A percentile compares a stretch with the other conserved stretches of the same genome.
Evolutionary conservation across 2,113 vertebrate species (phyloP).

Genomic region (Pyrgilauda ruficollis): DNA sequence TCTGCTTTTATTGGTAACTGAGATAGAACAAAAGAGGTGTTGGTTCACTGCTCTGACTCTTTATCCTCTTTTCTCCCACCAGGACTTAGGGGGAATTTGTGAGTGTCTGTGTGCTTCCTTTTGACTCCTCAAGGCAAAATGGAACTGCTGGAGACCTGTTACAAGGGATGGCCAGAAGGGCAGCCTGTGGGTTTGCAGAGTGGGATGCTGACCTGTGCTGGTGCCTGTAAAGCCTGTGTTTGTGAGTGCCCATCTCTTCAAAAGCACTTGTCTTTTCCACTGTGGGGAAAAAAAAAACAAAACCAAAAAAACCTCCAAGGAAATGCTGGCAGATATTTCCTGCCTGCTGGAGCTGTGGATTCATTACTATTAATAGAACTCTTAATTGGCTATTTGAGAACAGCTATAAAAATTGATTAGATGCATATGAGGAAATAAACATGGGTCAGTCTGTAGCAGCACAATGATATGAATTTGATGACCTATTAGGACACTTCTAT

Average conservation of each 20-base stretch:
- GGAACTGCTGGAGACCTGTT: not conserved
- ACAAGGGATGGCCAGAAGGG: not conserved
- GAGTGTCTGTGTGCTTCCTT: not conserved
- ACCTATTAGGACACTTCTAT: conserved; percentile 4
- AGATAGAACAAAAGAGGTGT: not conserved
- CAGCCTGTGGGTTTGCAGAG: not conserved
- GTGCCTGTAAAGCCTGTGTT: not conserved
- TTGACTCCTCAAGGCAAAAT: not conserved
- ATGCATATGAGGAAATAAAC: conserved; percentile 32
- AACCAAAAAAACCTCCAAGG: not conserved
- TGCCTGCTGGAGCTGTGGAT: not conserved
- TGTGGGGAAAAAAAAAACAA: no score
- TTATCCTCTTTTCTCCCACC: not conserved
- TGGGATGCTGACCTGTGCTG: not conserved
- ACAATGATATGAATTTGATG: not conserved
- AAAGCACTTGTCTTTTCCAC: not conserved
- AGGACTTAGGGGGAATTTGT: fast-evolving
- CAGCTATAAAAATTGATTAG: conserved; percentile 48
- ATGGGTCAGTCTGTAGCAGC: not conserved
- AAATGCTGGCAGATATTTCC: not conserved
- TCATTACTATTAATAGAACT: conserved; percentile 35
- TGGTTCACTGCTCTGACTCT: not conserved
- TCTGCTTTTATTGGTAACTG: not conserved
- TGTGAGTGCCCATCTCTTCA: not conserved
- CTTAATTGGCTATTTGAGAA: conserved; percentile 24